Conservation (phyloP, 2,888 invertebrate species). For the Merodon equestris region DNA sequence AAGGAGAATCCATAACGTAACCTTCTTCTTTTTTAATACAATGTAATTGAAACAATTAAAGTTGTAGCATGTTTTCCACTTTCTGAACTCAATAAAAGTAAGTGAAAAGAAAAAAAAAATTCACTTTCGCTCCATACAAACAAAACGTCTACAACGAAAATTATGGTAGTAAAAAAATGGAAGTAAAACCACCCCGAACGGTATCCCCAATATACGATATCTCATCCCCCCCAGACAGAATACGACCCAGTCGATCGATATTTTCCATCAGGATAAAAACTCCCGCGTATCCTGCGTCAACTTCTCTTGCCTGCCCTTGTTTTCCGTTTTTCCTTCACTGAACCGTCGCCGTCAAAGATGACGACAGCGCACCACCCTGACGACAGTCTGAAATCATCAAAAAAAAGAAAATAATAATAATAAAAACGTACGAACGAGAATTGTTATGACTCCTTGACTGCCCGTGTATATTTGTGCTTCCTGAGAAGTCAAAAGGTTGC, state of each 20-base stretch:
- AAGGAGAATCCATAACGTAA: no score
- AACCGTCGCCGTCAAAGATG: slow-evolving; percentile 11
- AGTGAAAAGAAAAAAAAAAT: slow-evolving; percentile 46
- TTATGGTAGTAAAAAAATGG: slow-evolving; percentile 47
- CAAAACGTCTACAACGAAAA: slow-evolving; percentile 50
- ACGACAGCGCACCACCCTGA: slow-evolving; percentile 45
- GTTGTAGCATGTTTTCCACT: slow-evolving; percentile 25
- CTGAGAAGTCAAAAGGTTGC: slow-evolving; percentile 62
- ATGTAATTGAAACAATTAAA: slow-evolving; percentile 63
- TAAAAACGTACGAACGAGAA: slow-evolving; percentile 46
- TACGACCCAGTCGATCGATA: slow-evolving; percentile 48
- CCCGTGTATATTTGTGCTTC: slow-evolving; percentile 68
- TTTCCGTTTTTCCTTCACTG: slow-evolving; percentile 7
- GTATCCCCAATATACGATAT: slow-evolving; percentile 6
- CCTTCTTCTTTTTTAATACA: slow-evolving; percentile 11
- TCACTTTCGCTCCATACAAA: slow-evolving; percentile 43
- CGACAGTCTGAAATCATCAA: slow-evolving; percentile 61
- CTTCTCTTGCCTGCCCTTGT: no score
- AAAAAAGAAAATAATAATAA: no score
- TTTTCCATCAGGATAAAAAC: slow-evolving; percentile 61
- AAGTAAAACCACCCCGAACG: slow-evolving; percentile 18
- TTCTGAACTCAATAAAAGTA: slow-evolving; percentile 52
- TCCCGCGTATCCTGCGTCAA: slow-evolving; percentile 45
- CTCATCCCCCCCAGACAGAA: not conserved
- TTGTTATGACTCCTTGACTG: slow-evolving; percentile 70